These are phyloP conservation scores for Ptyas mucosa DNA, from an alignment of 2,113 vertebrate genomes.

Conservation along the genomic window DNA sequence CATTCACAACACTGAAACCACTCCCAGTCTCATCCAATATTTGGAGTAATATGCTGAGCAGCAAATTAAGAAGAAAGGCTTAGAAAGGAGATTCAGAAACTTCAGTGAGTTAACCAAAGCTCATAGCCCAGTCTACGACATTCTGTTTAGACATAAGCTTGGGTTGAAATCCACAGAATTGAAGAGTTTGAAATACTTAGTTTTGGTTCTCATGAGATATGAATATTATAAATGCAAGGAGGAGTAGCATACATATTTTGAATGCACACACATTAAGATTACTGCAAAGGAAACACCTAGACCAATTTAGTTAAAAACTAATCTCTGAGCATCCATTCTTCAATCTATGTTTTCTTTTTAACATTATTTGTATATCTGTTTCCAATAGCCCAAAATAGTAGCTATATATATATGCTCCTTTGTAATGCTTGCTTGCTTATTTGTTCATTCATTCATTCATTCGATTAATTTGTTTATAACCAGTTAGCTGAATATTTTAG, in stretches of 20 bases:
- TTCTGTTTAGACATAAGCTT: neutral
- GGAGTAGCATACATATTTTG: neutral
- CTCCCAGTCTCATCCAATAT: neutral
- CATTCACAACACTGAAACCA: neutral
- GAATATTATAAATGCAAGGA: neutral
- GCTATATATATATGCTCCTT: neutral
- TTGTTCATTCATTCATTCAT: neutral
- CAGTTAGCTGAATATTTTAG: neutral
- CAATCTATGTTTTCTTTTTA: neutral
- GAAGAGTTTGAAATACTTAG: neutral
- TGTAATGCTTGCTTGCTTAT: neutral
- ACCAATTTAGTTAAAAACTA: neutral
- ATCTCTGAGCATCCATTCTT: neutral
- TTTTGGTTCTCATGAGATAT: neutral
- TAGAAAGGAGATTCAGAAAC: neutral
- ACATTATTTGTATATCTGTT: neutral
- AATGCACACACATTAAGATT: neutral
- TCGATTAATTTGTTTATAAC: neutral
- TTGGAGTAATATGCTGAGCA: neutral
- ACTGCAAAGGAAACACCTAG: neutral
- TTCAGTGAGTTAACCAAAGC: neutral
- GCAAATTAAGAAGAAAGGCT: neutral
- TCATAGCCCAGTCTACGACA: neutral
- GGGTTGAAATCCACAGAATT: neutral
- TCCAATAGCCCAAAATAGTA: neutral